Conservation (phyloP, 2,888 invertebrate genomes). For the Cacoxenus indagator region DNA sequence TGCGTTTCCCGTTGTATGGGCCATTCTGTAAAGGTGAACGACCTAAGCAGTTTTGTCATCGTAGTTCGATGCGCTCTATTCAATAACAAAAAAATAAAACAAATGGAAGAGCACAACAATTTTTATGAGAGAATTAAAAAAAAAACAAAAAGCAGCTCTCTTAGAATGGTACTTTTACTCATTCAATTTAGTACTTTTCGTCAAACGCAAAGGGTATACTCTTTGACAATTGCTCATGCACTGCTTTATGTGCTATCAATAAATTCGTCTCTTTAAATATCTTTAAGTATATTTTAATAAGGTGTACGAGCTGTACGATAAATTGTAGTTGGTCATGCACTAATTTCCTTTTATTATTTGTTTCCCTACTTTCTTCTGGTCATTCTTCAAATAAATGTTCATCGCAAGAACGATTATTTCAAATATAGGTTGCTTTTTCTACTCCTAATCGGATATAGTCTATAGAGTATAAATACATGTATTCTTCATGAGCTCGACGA, state of each 20-base stretch:
- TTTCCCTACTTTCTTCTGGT: too few species aligned
- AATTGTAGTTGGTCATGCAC: too few species aligned
- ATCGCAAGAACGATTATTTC: too few species aligned
- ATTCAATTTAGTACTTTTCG: too few species aligned
- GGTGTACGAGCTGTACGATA: neutral
- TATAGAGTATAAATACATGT: too few species aligned
- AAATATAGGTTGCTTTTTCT: too few species aligned
- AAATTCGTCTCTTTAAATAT: neutral
- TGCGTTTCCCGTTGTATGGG: neutral
- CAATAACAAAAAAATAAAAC: neutral
- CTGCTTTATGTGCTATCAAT: neutral
- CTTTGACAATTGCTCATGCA: neutral
- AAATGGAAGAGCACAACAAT: neutral
- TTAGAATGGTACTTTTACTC: neutral
- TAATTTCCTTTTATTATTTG: too few species aligned
- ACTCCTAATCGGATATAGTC: too few species aligned
- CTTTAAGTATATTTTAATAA: neutral
- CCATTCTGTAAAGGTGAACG: slow-evolving; percentile 3
- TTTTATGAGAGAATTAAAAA: neutral
- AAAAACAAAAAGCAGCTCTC: neutral
- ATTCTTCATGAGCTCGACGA: too few species aligned
- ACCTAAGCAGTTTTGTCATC: slow-evolving; percentile 6
- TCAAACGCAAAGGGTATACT: neutral
- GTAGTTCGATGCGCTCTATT: neutral
- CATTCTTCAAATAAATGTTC: too few species aligned